Evolutionary conservation across 2,888 invertebrate species (phyloP).

Genomic region (Ochlodes sylvanus): DNA sequence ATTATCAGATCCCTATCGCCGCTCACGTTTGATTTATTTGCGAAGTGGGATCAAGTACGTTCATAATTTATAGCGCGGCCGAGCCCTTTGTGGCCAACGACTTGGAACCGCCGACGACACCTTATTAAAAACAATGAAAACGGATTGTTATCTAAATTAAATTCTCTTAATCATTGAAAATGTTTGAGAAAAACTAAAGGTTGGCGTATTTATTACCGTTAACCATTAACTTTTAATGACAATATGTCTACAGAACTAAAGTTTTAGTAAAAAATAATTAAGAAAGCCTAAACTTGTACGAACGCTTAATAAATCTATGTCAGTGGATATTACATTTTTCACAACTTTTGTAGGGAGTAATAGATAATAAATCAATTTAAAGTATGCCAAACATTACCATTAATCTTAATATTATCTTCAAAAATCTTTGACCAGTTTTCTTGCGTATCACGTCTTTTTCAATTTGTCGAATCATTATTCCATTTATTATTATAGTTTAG

Average conservation of each 20-base stretch:
- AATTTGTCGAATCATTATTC: background rate
- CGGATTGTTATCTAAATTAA: background rate
- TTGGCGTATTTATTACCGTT: too few relatives aligned
- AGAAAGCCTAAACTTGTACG: background rate
- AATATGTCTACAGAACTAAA: too few relatives aligned
- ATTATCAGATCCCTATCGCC: conserved; percentile 71
- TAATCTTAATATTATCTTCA: conserved; percentile 6
- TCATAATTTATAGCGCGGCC: conserved; percentile 70
- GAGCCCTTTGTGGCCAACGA: conserved; percentile 57
- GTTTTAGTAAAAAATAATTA: too few relatives aligned
- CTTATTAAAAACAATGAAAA: conserved; percentile 16
- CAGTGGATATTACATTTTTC: conserved; percentile 8
- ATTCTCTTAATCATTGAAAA: too few relatives aligned
- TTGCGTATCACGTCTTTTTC: background rate
- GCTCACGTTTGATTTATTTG: conserved; percentile 78
- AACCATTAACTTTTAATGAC: too few relatives aligned
- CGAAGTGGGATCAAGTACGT: conserved; percentile 69
- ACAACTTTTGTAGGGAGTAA: conserved; percentile 2
- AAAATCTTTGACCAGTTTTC: conserved; percentile 3
- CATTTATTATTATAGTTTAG: background rate
- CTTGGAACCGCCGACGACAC: conserved; percentile 60
- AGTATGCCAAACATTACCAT: conserved; percentile 4
- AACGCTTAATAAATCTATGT: conserved; percentile 5
- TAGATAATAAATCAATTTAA: conserved; percentile 14
- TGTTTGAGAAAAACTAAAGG: too few relatives aligned